Conservation (phyloP, 2,113 vertebrate species). For the Strix aluco region DNA sequence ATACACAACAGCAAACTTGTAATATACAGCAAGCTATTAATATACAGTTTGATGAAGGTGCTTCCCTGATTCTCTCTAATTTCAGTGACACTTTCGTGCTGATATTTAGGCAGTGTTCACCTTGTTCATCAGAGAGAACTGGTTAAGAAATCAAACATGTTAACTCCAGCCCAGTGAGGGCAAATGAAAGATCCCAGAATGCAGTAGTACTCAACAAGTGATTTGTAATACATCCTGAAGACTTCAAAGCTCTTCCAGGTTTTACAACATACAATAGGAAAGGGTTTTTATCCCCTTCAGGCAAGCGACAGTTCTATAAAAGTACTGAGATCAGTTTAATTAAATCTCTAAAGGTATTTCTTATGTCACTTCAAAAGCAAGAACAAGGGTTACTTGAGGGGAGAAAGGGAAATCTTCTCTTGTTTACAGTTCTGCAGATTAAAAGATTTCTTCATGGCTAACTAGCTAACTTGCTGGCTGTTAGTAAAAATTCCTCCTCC, state of each 20-base stretch:
- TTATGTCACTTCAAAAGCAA: conserved; percentile 41
- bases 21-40: neutral
- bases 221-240: neutral
- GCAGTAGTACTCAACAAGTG: neutral
- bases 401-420: neutral
- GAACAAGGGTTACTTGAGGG: neutral
- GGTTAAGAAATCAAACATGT: neutral
- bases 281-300: neutral
- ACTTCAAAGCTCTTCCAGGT: conserved; percentile 1
- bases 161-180: neutral
- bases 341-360: conserved; percentile 40
- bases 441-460: conserved; percentile 17
- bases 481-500: neutral
- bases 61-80: neutral
- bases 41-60: neutral
- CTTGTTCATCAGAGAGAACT: neutral
- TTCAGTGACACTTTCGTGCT: neutral
- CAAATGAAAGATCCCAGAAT: neutral
- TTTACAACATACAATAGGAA: neutral
- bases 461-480: neutral
- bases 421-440: neutral
- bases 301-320: neutral
- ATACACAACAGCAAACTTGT: neutral
- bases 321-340: conserved; percentile 48
- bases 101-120: neutral